These are phyloP conservation scores for Phania funesta DNA, from an alignment of 2,888 invertebrate species.

Conservation along the genomic window DNA sequence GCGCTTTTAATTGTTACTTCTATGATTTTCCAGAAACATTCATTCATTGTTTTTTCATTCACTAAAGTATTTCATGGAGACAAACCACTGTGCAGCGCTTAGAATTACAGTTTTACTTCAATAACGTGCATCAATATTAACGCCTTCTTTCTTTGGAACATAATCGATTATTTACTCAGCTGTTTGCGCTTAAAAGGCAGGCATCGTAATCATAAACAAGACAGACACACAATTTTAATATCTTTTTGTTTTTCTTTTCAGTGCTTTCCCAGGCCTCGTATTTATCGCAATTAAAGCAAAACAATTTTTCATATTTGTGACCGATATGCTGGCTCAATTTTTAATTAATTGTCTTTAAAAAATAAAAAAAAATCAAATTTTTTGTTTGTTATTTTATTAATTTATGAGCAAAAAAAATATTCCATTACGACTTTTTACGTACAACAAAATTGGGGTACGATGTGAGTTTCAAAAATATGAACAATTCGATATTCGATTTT, in stretches of 20 bases:
- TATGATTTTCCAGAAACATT: too few relatives aligned
- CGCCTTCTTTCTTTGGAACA: too few relatives aligned
- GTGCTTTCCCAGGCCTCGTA: slow-evolving; percentile 37
- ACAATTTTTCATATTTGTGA: background rate
- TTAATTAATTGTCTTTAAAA: slow-evolving; percentile 26
- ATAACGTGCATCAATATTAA: too few relatives aligned
- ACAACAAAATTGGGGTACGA: slow-evolving; percentile 32
- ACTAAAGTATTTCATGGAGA: too few relatives aligned
- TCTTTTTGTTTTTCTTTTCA: slow-evolving; percentile 35
- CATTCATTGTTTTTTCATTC: too few relatives aligned
- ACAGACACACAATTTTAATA: slow-evolving; percentile 9
- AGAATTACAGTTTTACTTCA: too few relatives aligned
- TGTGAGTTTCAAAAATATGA: background rate
- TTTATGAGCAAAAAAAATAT: slow-evolving; percentile 47
- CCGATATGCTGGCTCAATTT: slow-evolving; percentile 27
- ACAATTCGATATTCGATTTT: background rate
- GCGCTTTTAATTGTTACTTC: too few relatives aligned
- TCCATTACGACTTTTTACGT: slow-evolving; percentile 32
- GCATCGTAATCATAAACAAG: background rate
- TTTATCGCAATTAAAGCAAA: slow-evolving; percentile 7
- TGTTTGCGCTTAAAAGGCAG: too few relatives aligned
- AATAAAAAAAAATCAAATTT: background rate
- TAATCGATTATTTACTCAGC: too few relatives aligned
- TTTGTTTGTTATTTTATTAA: slow-evolving; percentile 3
- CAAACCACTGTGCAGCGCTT: too few relatives aligned